Conservation (phyloP, 2,888 invertebrate genomes). For the Nowickia ferox region DNA sequence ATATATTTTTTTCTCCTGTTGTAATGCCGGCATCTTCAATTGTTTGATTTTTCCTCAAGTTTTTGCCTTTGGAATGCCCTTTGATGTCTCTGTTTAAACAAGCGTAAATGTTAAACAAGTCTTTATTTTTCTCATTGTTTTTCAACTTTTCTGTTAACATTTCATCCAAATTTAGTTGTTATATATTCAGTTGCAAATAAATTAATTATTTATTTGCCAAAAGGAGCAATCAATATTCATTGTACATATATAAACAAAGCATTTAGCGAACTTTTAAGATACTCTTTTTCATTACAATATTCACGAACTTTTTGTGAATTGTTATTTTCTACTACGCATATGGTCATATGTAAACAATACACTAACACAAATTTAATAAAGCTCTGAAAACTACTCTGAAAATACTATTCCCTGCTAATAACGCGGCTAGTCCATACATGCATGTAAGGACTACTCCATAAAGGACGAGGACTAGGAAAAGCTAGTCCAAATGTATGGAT, state of each 20-base stretch:
- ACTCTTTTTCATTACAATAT: background rate
- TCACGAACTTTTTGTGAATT: too few species aligned
- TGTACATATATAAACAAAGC: background rate
- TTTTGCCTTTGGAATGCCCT: background rate
- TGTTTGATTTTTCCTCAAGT: constrained; percentile 17
- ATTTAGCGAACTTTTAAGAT: background rate
- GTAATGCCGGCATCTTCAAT: constrained; percentile 55
- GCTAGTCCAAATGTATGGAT: too few species aligned
- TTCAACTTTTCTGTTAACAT: background rate
- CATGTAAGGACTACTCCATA: too few species aligned
- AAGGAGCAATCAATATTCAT: background rate
- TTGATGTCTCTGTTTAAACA: constrained; percentile 41
- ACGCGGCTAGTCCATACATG: too few species aligned
- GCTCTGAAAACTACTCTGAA: too few species aligned
- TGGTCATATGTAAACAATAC: too few species aligned
- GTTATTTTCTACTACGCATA: too few species aligned
- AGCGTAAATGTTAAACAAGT: constrained; percentile 52
- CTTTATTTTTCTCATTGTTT: background rate
- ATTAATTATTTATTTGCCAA: constrained; percentile 44
- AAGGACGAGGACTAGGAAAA: too few species aligned
- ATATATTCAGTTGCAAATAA: constrained; percentile 1
- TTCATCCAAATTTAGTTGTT: background rate
- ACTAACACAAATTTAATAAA: too few species aligned
- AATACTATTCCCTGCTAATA: too few species aligned
- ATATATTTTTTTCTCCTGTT: constrained; percentile 25